phyloP scores from a whole-genome alignment of 2,888 invertebrate genomes.

The Heliothis peltigera region DNA sequence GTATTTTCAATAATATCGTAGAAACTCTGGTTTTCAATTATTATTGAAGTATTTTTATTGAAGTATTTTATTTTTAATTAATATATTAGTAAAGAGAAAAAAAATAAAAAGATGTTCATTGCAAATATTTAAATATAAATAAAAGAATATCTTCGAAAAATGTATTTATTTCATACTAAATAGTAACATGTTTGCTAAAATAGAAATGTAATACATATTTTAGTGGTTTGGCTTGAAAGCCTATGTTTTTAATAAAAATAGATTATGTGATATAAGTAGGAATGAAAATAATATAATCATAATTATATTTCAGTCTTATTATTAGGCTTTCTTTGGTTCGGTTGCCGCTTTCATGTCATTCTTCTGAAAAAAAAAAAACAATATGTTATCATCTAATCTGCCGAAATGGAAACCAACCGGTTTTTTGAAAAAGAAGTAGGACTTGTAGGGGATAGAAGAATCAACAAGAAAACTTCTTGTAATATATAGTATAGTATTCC shows the following conservation, averaged over 20 bases:
- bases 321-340: constrained; percentile 24
- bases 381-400: neutral
- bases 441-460: too few species aligned
- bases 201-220: constrained; percentile 23
- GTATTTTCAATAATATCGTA: too few species aligned
- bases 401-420: too few species aligned
- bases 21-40: too few species aligned
- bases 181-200: neutral
- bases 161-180: constrained; percentile 37
- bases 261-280: neutral
- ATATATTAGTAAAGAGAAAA: too few species aligned
- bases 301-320: constrained; percentile 42
- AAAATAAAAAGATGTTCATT: too few species aligned
- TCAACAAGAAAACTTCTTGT: too few species aligned
- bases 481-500: too few species aligned
- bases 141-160: constrained; percentile 8
- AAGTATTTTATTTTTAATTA: too few species aligned
- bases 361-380: constrained; percentile 49
- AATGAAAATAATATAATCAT: too few species aligned
- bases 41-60: too few species aligned
- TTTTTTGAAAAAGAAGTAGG: too few species aligned
- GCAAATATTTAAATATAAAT: constrained; percentile 21
- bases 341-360: constrained; percentile 40
- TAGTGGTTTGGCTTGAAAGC: neutral
- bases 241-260: constrained; percentile 10